A percentile compares a stretch with the other conserved stretches of the same genome.
Evolutionary conservation across 1,140 invertebrate species (phyloP).

Genomic region (Drosophila sucinea): DNA sequence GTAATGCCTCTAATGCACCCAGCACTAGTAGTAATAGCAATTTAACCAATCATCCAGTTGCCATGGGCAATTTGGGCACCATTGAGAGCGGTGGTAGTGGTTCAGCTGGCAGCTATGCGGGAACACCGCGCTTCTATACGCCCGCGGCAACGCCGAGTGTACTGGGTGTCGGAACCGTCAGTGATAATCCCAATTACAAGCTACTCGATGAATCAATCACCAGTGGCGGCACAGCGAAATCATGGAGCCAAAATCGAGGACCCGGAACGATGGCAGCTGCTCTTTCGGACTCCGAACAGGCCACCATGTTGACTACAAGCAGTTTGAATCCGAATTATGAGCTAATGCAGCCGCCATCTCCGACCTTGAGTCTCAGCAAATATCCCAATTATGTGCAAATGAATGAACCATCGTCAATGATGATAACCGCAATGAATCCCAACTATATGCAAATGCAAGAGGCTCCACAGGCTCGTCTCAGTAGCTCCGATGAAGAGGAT

Average conservation of each 20-base stretch:
- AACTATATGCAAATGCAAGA: constrained; percentile 64
- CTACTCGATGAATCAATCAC: constrained; percentile 64
- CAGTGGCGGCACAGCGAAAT: constrained; percentile 21
- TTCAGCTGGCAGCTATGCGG: constrained; percentile 72
- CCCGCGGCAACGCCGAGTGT: constrained; percentile 55
- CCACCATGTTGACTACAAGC: constrained; percentile 53
- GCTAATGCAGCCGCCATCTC: constrained; percentile 56
- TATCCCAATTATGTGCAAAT: constrained; percentile 67
- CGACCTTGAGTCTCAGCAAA: constrained; percentile 24
- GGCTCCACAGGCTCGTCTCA: constrained; percentile 28
- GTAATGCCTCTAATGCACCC: constrained; percentile 67
- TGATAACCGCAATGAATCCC: constrained; percentile 56
- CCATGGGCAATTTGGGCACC: constrained; percentile 67
- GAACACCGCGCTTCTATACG: constrained; percentile 66
- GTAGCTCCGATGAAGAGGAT: constrained; percentile 48
- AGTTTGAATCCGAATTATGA: constrained; percentile 75
- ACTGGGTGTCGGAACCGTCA: constrained; percentile 26
- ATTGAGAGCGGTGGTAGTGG: constrained; percentile 81
- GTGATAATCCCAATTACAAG: constrained; percentile 73
- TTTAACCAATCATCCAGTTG: constrained; percentile 60
- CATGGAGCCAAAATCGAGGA: constrained; percentile 12
- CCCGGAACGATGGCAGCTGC: background rate
- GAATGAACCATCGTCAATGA: constrained; percentile 34
- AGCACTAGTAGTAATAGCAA: constrained; percentile 72
- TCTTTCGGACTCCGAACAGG: constrained; percentile 34